Conservation (phyloP, 2,797 vertebrate species). For the Peromyscus attwateri region DNA sequence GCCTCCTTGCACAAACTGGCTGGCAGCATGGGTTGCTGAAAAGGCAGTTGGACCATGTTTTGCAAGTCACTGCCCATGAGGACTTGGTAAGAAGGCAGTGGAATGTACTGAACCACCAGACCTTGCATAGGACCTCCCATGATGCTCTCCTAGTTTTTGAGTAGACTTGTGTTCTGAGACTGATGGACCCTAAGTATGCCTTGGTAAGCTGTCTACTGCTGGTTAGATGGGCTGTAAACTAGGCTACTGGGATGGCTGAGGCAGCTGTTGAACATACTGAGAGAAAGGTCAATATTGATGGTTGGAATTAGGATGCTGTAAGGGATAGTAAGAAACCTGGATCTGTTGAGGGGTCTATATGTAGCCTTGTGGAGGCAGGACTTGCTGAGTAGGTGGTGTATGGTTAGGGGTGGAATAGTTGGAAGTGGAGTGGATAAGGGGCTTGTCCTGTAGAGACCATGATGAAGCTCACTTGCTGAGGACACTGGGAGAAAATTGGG, state of each 20-base stretch:
- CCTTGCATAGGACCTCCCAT: neutral
- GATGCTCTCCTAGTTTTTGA: neutral
- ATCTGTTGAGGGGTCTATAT: conserved; percentile 95
- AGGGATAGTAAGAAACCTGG: conserved; percentile 96
- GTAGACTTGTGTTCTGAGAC: neutral
- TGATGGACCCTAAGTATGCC: neutral
- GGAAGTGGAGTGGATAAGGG: conserved; percentile 88
- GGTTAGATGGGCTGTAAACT: conserved; percentile 85
- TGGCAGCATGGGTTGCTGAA: conserved; percentile 97
- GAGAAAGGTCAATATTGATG: conserved; percentile 94
- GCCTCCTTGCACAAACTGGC: conserved; percentile 96
- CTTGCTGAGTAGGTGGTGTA: conserved; percentile 89
- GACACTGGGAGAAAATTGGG: conserved; percentile 52
- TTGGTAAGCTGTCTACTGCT: neutral
- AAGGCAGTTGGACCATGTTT: conserved; percentile 95
- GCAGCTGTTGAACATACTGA: conserved; percentile 95
- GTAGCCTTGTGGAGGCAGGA: conserved; percentile 94
- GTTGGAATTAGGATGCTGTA: conserved; percentile 95
- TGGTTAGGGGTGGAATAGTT: conserved; percentile 91
- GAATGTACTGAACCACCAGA: neutral
- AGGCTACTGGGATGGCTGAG: conserved; percentile 95
- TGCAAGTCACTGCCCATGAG: conserved; percentile 95
- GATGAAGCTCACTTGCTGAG: conserved; percentile 95
- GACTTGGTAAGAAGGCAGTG: conserved; percentile 88
- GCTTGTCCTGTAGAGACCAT: conserved; percentile 94